Percentiles rank a stretch among this genome's conserved stretches.
These are phyloP conservation scores for Myripristis murdjan DNA, from an alignment of 2,797 vertebrate species.

Conservation along the genomic window DNA sequence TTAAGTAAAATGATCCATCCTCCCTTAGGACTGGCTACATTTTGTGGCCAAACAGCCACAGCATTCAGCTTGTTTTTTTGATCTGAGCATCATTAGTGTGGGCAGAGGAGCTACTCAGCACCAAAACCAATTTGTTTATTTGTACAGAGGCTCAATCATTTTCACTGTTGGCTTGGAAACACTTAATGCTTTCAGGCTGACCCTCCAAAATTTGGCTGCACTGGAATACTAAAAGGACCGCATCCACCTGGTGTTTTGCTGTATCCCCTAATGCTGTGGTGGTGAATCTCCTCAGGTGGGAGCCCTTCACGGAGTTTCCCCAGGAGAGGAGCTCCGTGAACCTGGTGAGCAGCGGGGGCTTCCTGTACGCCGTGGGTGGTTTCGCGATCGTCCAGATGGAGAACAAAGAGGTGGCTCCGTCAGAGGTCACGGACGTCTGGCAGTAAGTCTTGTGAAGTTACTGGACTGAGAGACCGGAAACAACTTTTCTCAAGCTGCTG, in stretches of 20 bases:
- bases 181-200: too few relatives aligned
- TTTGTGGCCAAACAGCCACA: neutral
- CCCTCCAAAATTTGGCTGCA: neutral
- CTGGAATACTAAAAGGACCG: neutral
- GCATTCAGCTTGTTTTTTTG: neutral
- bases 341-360: constrained; percentile 89
- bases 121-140: too few relatives aligned
- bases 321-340: constrained; percentile 98
- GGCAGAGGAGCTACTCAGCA: too few relatives aligned
- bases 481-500: too few relatives aligned
- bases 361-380: constrained; percentile 94
- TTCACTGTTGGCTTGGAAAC: too few relatives aligned
- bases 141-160: too few relatives aligned
- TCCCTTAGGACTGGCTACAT: neutral
- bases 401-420: constrained; percentile 94
- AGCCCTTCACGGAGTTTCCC: constrained; percentile 93
- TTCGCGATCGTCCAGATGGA: constrained; percentile 95
- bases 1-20: too few relatives aligned
- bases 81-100: neutral
- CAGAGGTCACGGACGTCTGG: constrained; percentile 98
- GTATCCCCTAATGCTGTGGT: neutral
- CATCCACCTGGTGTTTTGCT: constrained; percentile 26
- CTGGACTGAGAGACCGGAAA: neutral
- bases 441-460: constrained; percentile 99
- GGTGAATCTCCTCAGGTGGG: constrained; percentile 88